Base-by-base conservation (phyloP, 2,113 vertebrate species). In the Mormyrus lacerda region DNA sequence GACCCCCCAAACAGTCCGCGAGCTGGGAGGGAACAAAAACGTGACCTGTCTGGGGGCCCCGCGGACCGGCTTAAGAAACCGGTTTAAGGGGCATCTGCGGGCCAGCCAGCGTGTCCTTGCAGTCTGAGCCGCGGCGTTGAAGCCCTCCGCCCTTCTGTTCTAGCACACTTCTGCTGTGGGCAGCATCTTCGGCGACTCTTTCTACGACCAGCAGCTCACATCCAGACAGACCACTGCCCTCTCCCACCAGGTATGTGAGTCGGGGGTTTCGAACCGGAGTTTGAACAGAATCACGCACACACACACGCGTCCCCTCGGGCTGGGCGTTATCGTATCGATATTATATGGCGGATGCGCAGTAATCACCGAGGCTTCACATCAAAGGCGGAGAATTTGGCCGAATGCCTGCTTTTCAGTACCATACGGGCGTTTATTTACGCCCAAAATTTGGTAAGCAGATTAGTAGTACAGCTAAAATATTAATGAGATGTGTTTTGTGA, bases 161-260 rank as follows among this genome's bases (percentile, higher is more conserved):
- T 96, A 99, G 98, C 98, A 99, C 94, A 97, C 97, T 85, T 97
- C 98, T 76, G 96, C 97, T 88, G 96, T 99, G 93, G 96, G 97
- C 93, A 97, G 97, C 91, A 97, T 99, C 94, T 99, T 99, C 92
- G 98, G 97, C 89, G 98, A 99, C 91, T 97, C 98, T 8, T 99
- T 97, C 96, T 99, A 98, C 91, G 98, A 99, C 94, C 98, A 99
- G 95, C 98, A 99, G 96, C 94, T 99, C 95, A 96, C 97, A 21
- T 96, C 97, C 91, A 96, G 98, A 93, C 98, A 99, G 95, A 98
- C 98, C 90, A 99, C 98, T 85, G 98, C 98, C 35, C 97, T 99
- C 89, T 99, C 98, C 91, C 97, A 98, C 92, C 98, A 99, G 98
- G 98, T 99, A 95, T 96, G 87, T 89, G 2, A 27, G 58, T 65